phyloP scores from a whole-genome alignment of 2,113 vertebrate species.

The Xiphophorus hellerii region DNA sequence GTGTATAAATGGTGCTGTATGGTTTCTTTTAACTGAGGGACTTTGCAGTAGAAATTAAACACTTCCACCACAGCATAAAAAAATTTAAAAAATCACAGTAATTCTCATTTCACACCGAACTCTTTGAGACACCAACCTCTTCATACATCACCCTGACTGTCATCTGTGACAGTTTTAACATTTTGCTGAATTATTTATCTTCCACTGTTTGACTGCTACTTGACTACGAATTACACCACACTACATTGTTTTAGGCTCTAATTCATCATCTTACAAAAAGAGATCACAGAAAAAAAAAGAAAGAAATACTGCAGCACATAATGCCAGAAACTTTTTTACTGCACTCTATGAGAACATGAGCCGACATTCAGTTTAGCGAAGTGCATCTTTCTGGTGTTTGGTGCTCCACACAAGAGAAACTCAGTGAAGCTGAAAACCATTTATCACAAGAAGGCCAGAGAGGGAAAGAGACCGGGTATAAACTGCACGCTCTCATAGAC shows the following conservation, averaged over 20 bases:
- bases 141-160: slow-evolving; percentile 39
- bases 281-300: not conserved
- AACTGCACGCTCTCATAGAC: slow-evolving; percentile 15
- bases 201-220: slow-evolving; percentile 29
- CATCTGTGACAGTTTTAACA: slow-evolving; percentile 54
- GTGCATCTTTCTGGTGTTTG: slow-evolving; percentile 6
- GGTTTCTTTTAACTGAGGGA: not conserved
- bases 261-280: slow-evolving; percentile 22
- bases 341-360: not conserved
- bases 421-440: slow-evolving; percentile 32
- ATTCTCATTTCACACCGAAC: slow-evolving; percentile 19
- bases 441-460: slow-evolving; percentile 36
- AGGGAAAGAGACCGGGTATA: slow-evolving; percentile 16
- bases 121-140: slow-evolving; percentile 23
- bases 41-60: not conserved
- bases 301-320: not conserved
- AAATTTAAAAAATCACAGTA: not conserved
- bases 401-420: slow-evolving; percentile 11
- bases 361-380: slow-evolving; percentile 8
- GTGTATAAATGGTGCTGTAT: not conserved
- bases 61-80: slow-evolving; percentile 1
- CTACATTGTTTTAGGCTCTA: slow-evolving; percentile 22
- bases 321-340: slow-evolving; percentile 14
- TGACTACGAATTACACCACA: slow-evolving; percentile 30
- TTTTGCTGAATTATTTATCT: slow-evolving; percentile 62